A percentile compares a stretch with the other conserved stretches of the same genome.
phyloP scores from a whole-genome alignment of 2,113 vertebrate genomes.

The Notiomystis cincta region DNA sequence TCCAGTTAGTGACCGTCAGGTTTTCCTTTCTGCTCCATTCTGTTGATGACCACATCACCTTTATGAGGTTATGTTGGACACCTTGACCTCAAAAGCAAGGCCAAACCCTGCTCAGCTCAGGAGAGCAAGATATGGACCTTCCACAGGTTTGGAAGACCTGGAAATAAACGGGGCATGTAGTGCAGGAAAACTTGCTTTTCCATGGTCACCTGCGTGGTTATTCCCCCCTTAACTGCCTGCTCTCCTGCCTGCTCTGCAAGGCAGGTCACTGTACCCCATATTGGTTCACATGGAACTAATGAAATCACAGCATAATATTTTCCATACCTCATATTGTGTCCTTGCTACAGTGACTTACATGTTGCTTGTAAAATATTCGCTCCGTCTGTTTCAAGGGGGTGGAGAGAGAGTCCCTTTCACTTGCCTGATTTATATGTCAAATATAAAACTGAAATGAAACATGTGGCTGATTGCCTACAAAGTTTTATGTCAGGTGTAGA shows the following conservation, averaged over 20 bases:
- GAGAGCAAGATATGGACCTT: not conserved
- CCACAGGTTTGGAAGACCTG: not conserved
- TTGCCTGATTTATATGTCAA: constrained; percentile 48
- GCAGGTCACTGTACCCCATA: not conserved
- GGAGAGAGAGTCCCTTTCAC: not conserved
- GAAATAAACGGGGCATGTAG: fast-evolving
- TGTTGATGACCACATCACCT: not conserved
- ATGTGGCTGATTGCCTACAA: constrained; percentile 46
- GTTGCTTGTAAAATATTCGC: constrained; percentile 29
- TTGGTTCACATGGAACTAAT: not conserved
- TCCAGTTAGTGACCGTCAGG: too few relatives aligned
- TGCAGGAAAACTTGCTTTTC: not conserved
- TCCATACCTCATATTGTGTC: constrained; percentile 19
- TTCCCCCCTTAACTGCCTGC: not conserved
- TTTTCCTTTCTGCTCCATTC: not conserved
- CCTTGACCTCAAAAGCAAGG: not conserved
- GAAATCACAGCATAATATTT: constrained; percentile 16
- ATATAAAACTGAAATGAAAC: constrained; percentile 57
- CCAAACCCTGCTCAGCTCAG: not conserved
- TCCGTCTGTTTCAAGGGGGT: not conserved
- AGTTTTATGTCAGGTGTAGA: constrained; percentile 61
- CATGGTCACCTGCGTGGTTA: not conserved
- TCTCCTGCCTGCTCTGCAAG: not conserved
- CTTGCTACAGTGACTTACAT: not conserved
- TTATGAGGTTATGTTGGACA: not conserved